Evolutionary conservation across 2,797 vertebrate genomes (phyloP).

Genomic region (Otolemur crassicaudatus): DNA sequence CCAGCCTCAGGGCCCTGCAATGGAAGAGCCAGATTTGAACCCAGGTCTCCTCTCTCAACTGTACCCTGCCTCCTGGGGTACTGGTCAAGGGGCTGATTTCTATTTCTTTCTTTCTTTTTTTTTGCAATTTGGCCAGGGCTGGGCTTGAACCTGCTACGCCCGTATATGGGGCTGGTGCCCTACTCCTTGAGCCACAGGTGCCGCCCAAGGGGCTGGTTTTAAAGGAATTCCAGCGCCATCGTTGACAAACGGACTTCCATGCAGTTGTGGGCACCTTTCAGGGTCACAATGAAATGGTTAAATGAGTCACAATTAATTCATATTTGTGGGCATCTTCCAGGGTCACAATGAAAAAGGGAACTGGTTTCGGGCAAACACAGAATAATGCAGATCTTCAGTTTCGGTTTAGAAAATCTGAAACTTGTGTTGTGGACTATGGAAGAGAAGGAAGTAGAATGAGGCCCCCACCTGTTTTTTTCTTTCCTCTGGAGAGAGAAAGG

Average conservation of each 20-base stretch:
- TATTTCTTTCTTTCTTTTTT: no score
- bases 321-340: background rate
- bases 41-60: background rate
- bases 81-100: background rate
- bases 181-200: no score
- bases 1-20: background rate
- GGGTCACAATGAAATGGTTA: background rate
- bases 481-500: background rate
- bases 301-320: background rate
- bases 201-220: background rate
- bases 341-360: background rate
- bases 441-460: background rate
- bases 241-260: background rate
- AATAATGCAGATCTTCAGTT: conserved; percentile 51
- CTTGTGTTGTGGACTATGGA: background rate
- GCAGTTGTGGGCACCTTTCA: background rate
- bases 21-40: background rate
- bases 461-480: background rate
- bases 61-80: background rate
- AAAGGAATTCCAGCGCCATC: background rate
- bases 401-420: conserved; percentile 37
- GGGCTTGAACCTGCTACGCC: no score
- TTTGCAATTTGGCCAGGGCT: no score
- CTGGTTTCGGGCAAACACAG: background rate
- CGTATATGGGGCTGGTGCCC: no score